A percentile compares a stretch with the other conserved stretches of the same genome.
Conservation (phyloP, 1,140 invertebrate species). For the Ceratosolen fusciceps region DNA sequence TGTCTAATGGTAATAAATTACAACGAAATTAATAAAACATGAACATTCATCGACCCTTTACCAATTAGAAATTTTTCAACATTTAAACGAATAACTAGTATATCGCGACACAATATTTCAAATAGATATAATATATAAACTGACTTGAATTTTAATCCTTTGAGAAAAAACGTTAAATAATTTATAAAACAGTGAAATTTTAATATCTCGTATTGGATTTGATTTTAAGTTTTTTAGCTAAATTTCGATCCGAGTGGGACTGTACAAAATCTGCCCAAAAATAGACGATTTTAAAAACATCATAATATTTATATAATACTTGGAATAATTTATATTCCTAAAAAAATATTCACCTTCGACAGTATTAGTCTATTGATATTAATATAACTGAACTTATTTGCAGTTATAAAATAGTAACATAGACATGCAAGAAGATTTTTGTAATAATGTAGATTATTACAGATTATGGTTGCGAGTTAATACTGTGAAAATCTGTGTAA, state of each 20-base stretch:
- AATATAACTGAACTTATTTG: too few species aligned
- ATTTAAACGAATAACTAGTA: neutral
- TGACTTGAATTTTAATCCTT: neutral
- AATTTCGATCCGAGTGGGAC: neutral
- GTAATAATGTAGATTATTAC: too few species aligned
- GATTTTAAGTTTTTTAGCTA: neutral
- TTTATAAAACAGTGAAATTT: neutral
- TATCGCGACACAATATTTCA: neutral
- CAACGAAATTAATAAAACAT: too few species aligned
- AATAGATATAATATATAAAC: neutral
- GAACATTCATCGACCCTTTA: too few species aligned
- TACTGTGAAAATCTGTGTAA: too few species aligned
- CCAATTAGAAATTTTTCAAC: neutral
- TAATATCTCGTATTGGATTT: neutral
- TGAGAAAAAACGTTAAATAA: neutral
- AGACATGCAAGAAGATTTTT: too few species aligned
- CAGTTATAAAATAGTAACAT: too few species aligned
- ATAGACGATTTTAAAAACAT: neutral
- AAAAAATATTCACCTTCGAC: too few species aligned
- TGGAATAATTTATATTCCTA: too few species aligned
- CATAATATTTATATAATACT: neutral
- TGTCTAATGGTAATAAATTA: too few species aligned
- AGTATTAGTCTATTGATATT: too few species aligned
- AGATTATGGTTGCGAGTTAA: too few species aligned
- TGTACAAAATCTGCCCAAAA: neutral